These are phyloP conservation scores for Elephantulus edwardii DNA, from an alignment of 2,113 vertebrate species.

Conservation along the genomic window DNA sequence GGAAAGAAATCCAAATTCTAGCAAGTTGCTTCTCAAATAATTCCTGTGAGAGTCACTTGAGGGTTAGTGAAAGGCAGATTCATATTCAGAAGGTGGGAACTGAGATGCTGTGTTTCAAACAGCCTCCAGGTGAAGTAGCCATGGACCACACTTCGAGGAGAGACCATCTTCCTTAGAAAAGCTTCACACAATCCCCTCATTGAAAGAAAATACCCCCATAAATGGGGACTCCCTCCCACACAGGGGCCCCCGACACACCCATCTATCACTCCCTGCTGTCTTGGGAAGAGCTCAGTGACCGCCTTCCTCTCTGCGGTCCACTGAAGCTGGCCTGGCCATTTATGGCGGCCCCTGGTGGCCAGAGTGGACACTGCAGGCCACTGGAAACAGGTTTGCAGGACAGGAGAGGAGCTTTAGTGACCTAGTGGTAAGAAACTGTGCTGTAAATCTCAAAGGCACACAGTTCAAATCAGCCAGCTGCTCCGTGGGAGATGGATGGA, in stretches of 20 bases:
- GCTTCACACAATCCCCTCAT: neutral
- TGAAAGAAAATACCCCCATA: neutral
- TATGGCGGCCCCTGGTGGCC: constrained; percentile 81
- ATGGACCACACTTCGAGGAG: neutral
- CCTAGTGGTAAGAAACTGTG: too few relatives aligned
- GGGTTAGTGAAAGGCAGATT: neutral
- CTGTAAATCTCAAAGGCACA: too few relatives aligned
- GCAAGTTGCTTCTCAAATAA: neutral
- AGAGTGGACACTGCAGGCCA: constrained; percentile 85
- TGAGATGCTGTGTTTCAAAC: neutral
- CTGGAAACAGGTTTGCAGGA: constrained; percentile 81
- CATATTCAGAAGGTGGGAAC: neutral
- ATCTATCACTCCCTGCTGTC: neutral
- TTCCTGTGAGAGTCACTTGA: neutral
- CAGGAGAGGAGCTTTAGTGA: accelerated
- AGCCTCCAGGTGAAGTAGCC: neutral
- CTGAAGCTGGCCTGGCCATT: constrained; percentile 85
- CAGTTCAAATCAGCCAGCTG: too few relatives aligned
- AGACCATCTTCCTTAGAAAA: neutral
- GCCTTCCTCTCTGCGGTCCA: constrained; percentile 83
- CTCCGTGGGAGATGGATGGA: too few relatives aligned
- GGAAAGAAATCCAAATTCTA: neutral
- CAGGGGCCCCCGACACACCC: neutral
- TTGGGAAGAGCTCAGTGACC: constrained; percentile 78
- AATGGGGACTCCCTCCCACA: accelerated